Evolutionary conservation across 2,888 invertebrate genomes (phyloP), one percentile per base, ranked within the genome.

Genomic region (Villa cingulata): DNA sequence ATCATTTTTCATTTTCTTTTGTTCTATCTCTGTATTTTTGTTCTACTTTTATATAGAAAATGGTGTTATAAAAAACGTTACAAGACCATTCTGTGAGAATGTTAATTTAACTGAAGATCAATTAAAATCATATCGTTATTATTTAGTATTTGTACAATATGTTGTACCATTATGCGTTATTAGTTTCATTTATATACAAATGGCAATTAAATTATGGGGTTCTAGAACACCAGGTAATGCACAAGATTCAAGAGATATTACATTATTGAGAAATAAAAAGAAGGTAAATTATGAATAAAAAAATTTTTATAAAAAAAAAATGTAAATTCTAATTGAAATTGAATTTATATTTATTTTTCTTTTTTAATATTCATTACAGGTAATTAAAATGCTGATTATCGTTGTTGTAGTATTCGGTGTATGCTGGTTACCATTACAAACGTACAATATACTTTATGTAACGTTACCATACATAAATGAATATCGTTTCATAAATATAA

Each of bases 361-460:
- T 41, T 48, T 43, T 42, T 40, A 12, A 39, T 12, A n/a, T 37
- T 38, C 23, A 41, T 38, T 45, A 34, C 74, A 89, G 88, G 86
- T 88, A 54, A 85, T 88, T 61, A 88, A 89, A 74, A 89, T 89
- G 88, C 71, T 88, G 63, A 85, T 87, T 41, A 77, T 86, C 47
- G 87, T 88, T 18, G 88, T 89, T 20, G 76, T 81, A 7, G 73
- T 88, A 12, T 88, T 87, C 60, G 86, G 84, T 1, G 62, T 87
- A 1, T 89, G 87, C 64, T 89, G 88, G 88, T 71, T 88, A 34
- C 89, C 89, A 0, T 70, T 87, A 32, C 84, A 85, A 61, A 76
- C 77, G 49, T 85, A 84, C 61, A 78, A 84, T 62, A 74, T 84
- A 46, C 71, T 85, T 27, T 79, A 81, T 59, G 80, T 81, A 15